Percentiles rank a stretch among this genome's conserved stretches.
Conservation (phyloP, 53 echinoderm and acorn worm species). For the Mesocentrotus franciscanus region DNA sequence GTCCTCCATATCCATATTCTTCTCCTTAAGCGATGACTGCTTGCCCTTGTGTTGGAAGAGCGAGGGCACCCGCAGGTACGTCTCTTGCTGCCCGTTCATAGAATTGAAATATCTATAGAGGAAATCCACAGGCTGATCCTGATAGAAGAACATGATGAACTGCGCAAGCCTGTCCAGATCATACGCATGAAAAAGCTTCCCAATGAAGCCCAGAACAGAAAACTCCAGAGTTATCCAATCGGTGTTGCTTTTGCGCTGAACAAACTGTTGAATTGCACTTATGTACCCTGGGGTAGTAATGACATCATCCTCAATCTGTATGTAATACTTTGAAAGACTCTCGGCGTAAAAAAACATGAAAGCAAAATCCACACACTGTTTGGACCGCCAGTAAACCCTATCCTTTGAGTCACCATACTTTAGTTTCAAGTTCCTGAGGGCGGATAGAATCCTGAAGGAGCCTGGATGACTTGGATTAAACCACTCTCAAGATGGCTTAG, state of each 20-base stretch:
- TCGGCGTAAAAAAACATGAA: slow-evolving; percentile 88
- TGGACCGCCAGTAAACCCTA: slow-evolving; percentile 87
- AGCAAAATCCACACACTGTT: slow-evolving; percentile 90
- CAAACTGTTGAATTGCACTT: slow-evolving; percentile 78
- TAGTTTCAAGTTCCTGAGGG: slow-evolving; percentile 79
- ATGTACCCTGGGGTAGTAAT: slow-evolving; percentile 80
- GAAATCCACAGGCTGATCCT: slow-evolving; percentile 91
- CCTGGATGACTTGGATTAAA: slow-evolving; percentile 86
- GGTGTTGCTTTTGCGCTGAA: slow-evolving; percentile 68
- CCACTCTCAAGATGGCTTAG: slow-evolving; percentile 76
- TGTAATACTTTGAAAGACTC: slow-evolving; percentile 82
- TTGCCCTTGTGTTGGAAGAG: slow-evolving; percentile 92
- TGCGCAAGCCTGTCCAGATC: slow-evolving; percentile 82
- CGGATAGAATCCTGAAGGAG: slow-evolving; percentile 82
- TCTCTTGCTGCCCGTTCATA: slow-evolving; percentile 82
- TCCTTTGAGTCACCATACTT: slow-evolving; percentile 85
- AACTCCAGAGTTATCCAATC: slow-evolving; percentile 88
- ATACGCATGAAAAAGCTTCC: slow-evolving; percentile 82
- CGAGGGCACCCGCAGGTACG: slow-evolving; percentile 79
- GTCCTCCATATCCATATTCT: slow-evolving; percentile 78
- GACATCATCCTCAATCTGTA: slow-evolving; percentile 96
- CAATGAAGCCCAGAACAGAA: slow-evolving; percentile 91
- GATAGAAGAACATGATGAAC: slow-evolving; percentile 89
- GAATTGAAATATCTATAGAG: slow-evolving; percentile 81
- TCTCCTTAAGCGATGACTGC: slow-evolving; percentile 84